phyloP scores from a whole-genome alignment of 1,140 invertebrate species.

The Trissolcus basalis region DNA sequence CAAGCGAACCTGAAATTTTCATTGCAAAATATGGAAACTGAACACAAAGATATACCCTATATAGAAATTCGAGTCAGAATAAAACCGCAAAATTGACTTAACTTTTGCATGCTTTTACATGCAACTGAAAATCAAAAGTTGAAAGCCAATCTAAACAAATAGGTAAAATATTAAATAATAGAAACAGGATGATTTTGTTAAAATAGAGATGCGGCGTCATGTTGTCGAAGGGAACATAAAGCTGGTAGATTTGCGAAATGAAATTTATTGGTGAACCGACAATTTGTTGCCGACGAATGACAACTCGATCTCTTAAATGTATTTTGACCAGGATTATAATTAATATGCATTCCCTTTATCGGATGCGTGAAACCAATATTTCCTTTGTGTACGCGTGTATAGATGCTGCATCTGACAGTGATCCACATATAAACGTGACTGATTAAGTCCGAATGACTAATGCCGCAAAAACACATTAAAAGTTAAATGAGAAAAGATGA shows the following conservation, averaged over 20 bases:
- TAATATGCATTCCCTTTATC: slow-evolving; percentile 73
- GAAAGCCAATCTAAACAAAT: no score
- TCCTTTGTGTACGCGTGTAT: slow-evolving; percentile 58
- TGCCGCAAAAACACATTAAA: slow-evolving; percentile 77
- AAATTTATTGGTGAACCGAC: slow-evolving; percentile 77
- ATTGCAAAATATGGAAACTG: no score
- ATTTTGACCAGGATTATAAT: slow-evolving; percentile 76
- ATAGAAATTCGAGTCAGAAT: no score
- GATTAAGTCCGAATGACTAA: slow-evolving; percentile 77
- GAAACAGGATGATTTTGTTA: no score
- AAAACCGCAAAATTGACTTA: no score
- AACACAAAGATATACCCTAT: no score
- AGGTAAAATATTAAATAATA: no score
- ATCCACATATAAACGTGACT: slow-evolving; percentile 58
- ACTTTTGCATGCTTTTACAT: no score
- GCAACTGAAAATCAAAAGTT: no score
- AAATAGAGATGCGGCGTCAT: no score
- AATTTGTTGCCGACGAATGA: slow-evolving; percentile 74
- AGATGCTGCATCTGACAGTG: slow-evolving; percentile 45
- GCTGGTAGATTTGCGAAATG: slow-evolving; percentile 62
- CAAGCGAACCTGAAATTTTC: no score
- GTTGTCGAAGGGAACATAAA: no score
- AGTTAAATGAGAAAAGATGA: slow-evolving; percentile 76
- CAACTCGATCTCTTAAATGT: slow-evolving; percentile 73
- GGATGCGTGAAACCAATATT: slow-evolving; percentile 70